Base-by-base conservation (phyloP, 2,888 invertebrate species). In the Spialia ferax region DNA sequence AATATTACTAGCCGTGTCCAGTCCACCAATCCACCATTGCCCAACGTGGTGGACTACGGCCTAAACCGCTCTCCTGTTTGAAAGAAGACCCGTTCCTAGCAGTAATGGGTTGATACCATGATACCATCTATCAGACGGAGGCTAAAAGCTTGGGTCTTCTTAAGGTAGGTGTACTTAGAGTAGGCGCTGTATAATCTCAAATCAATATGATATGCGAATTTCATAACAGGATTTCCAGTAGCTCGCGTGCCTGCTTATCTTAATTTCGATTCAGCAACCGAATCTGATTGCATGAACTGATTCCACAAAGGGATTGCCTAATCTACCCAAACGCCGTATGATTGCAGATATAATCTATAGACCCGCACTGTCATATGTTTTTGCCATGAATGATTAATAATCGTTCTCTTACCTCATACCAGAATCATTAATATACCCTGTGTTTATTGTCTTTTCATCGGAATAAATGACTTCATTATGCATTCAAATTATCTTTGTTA, bases 291-390 rank as follows among this genome's bases (percentile, higher is more conserved):
- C 60, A 20, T 62, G 29, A 20, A 48, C n/a, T 38, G 38, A 38
- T 38, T 59, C 54, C 59, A 66, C 66, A 66, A 61, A 61, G 66
- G 60, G 66, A 54, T 66, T 66, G 66, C 54, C 66, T 66, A 66
- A 66, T 66, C 42, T 66, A 61, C 54, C 32, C 60, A 61, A 66
- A 66, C 26, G 32, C 60, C 38, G 45, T 59, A 20, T 60, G 65
- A 42, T 48, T 48, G n/a, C 60, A 48, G 48, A 48, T 26, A 5
- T 57, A 42, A 54, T 65, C 50, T 65, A 52, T 65, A 52, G 59
- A 20, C 50, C 59, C 23, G 64, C 48, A 48, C 15, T 20, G 11
- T 20, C 20, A 57, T 50, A 23, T 64, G 64, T 57, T 57, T 64
- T 64, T 64, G 57, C 45, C 64, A 29, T 35, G 26, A 18, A 62